These are phyloP conservation scores for Netelia fuscicornis DNA, from an alignment of 2,888 invertebrate genomes.

Conservation along the genomic window DNA sequence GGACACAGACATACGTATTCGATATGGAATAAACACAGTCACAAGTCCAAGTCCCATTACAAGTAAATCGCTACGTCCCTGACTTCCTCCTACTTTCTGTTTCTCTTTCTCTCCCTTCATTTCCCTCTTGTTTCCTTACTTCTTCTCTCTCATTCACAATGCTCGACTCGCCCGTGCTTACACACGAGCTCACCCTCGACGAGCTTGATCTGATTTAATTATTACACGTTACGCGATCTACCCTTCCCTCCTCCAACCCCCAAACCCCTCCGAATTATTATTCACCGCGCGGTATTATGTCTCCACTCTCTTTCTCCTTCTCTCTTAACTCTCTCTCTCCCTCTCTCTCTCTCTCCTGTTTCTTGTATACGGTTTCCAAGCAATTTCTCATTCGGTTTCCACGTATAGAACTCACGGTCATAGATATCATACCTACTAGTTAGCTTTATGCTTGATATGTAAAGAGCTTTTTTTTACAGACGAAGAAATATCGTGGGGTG, in stretches of 20 bases:
- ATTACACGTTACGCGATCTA: constrained; percentile 79
- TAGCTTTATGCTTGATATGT: not conserved
- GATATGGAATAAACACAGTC: not conserved
- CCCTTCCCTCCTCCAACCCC: constrained; percentile 6
- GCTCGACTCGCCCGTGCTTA: constrained; percentile 78
- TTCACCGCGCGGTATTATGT: constrained; percentile 62
- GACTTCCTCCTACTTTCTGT: constrained; percentile 44
- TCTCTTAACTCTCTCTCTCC: too few relatives aligned
- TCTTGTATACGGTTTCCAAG: constrained; percentile 51
- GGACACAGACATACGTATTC: constrained; percentile 7
- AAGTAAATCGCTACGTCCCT: constrained; percentile 39
- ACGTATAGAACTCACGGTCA: constrained; percentile 14
- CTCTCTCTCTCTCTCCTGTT: constrained; percentile 7
- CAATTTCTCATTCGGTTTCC: constrained; percentile 60
- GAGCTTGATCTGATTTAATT: constrained; percentile 81
- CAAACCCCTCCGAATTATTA: constrained; percentile 53
- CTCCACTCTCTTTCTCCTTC: not conserved
- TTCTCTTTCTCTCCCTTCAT: constrained; percentile 10
- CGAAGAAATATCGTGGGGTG: constrained; percentile 44
- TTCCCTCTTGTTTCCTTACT: constrained; percentile 13
- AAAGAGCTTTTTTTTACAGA: constrained; percentile 6
- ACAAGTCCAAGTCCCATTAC: constrained; percentile 27
- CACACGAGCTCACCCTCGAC: constrained; percentile 72
- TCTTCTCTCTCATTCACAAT: constrained; percentile 68
- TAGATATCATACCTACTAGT: constrained; percentile 55